Evolutionary conservation across 2,113 vertebrate species (phyloP).

Genomic region (Lepus americanus): DNA sequence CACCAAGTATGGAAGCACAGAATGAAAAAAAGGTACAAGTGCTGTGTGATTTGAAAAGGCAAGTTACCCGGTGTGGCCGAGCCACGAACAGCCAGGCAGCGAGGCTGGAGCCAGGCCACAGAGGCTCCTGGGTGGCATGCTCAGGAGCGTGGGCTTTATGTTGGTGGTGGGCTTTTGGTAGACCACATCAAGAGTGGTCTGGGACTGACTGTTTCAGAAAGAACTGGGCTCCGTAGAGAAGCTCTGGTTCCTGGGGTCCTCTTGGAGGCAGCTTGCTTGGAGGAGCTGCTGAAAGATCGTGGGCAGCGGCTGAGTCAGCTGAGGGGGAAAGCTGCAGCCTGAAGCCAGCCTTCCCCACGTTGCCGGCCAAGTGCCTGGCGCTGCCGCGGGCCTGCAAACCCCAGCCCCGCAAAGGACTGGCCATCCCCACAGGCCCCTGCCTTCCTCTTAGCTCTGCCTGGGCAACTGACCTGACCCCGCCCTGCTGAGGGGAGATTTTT

Average conservation of each 20-base stretch:
- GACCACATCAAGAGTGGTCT: neutral
- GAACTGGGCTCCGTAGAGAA: neutral
- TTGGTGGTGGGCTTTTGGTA: neutral
- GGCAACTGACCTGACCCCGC: neutral
- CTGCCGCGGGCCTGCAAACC: neutral
- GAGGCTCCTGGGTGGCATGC: too few relatives aligned
- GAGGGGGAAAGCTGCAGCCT: neutral
- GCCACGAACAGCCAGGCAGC: neutral
- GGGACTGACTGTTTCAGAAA: neutral
- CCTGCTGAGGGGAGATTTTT: constrained; percentile 45
- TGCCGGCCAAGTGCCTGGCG: neutral
- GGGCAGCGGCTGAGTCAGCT: neutral
- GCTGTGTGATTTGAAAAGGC: fast-evolving
- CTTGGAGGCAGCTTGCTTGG: too few relatives aligned
- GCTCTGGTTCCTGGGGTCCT: neutral
- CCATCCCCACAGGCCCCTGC: neutral
- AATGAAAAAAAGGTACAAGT: neutral
- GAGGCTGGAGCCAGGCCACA: neutral
- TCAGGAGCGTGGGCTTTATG: neutral
- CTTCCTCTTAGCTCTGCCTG: neutral
- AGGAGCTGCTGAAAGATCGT: neutral
- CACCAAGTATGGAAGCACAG: too few relatives aligned
- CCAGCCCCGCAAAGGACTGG: neutral
- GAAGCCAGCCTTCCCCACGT: neutral
- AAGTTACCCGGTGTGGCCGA: too few relatives aligned